phyloP scores from a whole-genome alignment of 2,113 vertebrate genomes.

The Hippotragus niger region DNA sequence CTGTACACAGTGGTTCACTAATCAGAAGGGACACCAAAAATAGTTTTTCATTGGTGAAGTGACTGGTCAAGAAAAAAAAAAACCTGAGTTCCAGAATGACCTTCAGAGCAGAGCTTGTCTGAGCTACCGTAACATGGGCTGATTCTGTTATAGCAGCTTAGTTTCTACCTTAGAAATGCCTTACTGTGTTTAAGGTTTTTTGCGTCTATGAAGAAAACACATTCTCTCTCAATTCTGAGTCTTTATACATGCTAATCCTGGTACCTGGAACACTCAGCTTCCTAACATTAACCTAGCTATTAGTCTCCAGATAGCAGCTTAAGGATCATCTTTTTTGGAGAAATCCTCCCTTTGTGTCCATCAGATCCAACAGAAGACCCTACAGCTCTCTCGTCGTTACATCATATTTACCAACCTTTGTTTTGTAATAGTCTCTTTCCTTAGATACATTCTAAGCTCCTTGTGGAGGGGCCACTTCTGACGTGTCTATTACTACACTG shows the following conservation, averaged over 20 bases:
- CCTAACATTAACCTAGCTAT: neutral
- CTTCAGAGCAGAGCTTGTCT: neutral
- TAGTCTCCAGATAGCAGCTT: neutral
- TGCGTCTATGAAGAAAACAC: neutral
- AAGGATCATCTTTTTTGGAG: neutral
- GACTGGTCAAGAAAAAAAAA: neutral
- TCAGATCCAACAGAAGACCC: neutral
- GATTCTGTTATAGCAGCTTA: neutral
- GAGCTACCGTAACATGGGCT: neutral
- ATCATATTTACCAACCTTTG: neutral
- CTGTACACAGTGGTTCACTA: neutral
- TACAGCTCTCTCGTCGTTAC: neutral
- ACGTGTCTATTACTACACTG: accelerated
- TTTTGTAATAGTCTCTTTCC: neutral
- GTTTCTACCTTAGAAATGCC: neutral
- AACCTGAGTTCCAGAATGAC: neutral
- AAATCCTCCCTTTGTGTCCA: neutral
- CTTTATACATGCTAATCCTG: neutral
- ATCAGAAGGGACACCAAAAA: neutral
- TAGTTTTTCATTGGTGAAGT: neutral
- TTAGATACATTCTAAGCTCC: neutral
- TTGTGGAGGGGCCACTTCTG: neutral
- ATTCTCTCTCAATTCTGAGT: neutral
- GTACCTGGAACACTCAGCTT: neutral
- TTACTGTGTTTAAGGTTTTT: neutral